Percentiles rank a stretch among this genome's conserved stretches.
These are phyloP conservation scores for Rachycentron canadum DNA, from an alignment of 2,797 vertebrate species.

Conservation along the genomic window DNA sequence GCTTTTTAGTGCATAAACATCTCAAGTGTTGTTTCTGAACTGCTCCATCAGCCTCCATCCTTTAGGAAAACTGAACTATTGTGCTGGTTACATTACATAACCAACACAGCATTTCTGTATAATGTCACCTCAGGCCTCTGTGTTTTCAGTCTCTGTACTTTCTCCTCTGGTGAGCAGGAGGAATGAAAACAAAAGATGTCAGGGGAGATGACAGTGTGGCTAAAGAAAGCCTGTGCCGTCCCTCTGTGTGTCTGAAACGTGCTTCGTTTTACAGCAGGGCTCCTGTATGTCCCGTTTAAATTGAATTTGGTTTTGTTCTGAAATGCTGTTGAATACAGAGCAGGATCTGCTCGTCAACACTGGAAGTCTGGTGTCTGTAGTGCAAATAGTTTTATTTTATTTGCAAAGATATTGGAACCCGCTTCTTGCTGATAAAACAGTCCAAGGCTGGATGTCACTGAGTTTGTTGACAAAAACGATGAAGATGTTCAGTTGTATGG, in stretches of 20 bases:
- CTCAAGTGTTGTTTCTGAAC: conserved; percentile 1
- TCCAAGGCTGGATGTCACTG: neutral
- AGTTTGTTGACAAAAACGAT: neutral
- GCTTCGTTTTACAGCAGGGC: neutral
- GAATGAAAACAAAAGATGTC: conserved; percentile 54
- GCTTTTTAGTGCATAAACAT: neutral
- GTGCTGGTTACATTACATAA: conserved; percentile 39
- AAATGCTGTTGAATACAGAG: no score
- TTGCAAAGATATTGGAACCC: neutral
- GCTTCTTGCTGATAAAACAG: neutral
- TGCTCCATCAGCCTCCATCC: conserved; percentile 3
- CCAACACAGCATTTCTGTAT: no score
- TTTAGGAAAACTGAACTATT: conserved; percentile 16
- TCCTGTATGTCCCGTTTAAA: neutral
- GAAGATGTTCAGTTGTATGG: neutral
- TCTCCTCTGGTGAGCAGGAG: conserved; percentile 38
- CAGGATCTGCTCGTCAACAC: neutral
- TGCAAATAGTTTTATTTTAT: neutral
- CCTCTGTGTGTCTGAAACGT: neutral
- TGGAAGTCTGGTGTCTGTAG: neutral
- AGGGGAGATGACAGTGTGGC: neutral
- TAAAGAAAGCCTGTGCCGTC: neutral
- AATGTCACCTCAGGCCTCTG: conserved; percentile 26
- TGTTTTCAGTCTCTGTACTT: conserved; percentile 17
- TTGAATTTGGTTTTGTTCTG: neutral